These are phyloP conservation scores for Leptobrachium leishanense DNA, from an alignment of 2,113 vertebrate species.

Conservation along the genomic window DNA sequence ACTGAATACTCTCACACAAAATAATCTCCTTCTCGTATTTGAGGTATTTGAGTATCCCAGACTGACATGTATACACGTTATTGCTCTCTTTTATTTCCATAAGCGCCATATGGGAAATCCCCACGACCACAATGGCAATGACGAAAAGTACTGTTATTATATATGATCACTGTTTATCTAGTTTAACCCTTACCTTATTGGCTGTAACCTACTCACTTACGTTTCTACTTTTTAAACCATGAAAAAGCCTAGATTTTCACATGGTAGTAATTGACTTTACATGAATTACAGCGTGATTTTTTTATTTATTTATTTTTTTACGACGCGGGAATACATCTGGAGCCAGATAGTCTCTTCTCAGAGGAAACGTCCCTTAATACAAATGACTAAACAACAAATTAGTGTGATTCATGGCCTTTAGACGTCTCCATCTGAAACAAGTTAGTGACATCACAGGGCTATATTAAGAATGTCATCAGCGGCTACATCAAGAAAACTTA, in stretches of 20 bases:
- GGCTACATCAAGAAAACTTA: no score
- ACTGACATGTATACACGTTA: no score
- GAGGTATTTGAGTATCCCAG: no score
- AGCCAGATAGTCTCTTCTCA: neutral
- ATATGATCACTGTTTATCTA: neutral
- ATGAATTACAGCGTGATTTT: neutral
- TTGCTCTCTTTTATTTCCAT: no score
- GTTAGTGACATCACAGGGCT: neutral
- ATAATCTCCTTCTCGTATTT: no score
- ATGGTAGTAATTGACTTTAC: neutral
- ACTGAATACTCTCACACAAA: no score
- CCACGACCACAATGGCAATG: neutral
- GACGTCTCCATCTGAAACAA: neutral
- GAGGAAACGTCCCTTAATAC: neutral
- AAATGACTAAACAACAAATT: neutral
- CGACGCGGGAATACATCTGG: neutral
- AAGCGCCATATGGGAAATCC: slow-evolving; percentile 7
- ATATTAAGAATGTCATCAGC: neutral
- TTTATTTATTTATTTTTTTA: neutral
- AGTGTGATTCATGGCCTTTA: neutral
- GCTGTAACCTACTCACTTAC: neutral
- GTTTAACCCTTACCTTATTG: no score
- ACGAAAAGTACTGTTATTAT: neutral
- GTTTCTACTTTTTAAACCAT: neutral
- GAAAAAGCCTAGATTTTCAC: neutral